Evolutionary conservation across 2,888 invertebrate genomes (phyloP), one percentile per base, ranked within the genome.

Genomic region (Saturnia pavonia): DNA sequence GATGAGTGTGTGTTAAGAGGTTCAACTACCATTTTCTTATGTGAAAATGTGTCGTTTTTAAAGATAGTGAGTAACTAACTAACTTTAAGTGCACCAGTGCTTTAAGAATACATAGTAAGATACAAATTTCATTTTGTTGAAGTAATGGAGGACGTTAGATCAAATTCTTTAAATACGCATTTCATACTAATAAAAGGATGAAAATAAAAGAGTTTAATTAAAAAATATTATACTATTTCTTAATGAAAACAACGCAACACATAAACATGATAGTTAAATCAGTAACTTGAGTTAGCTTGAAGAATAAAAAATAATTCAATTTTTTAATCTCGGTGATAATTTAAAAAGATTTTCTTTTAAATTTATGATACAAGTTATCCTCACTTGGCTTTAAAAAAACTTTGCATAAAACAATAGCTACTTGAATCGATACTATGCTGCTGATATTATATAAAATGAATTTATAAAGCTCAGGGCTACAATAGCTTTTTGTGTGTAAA

Each of bases 1-100:
- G 57, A 60, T 14, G 25, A 60, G 57, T 60, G 25, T 11, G 57
- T 60, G 57, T 14, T 60, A 60, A 60, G 57, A 60, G 57, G 54
- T 54, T 54, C 22, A 54, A 11, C n/a, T 54, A 16, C 63, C 34
- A 40, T 65, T 65, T 40, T 65, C 40, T 65, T 40, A 65, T 12
- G 65, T 60, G 40, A 65, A 40, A 65, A 65, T 65, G 65, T 40
- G 19, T 65, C 40, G 65, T 8, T 11, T 19, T n/a, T n/a, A n/a
- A 40, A 65, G 40, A 40, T 12, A 16, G 8, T 65, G 25, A 19
- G 19, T 14, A 14, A 60, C 14, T 27, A 27, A 27, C 14, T n/a
- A 12, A 27, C 27, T 60, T 27, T 60, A 60, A 54, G 54, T 22
- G 54, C 54, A 54, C 54, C 9, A 54, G 54, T 54, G n/a, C 19